phyloP scores from a whole-genome alignment of 2,888 invertebrate species.

The Cephus sareptanus region DNA sequence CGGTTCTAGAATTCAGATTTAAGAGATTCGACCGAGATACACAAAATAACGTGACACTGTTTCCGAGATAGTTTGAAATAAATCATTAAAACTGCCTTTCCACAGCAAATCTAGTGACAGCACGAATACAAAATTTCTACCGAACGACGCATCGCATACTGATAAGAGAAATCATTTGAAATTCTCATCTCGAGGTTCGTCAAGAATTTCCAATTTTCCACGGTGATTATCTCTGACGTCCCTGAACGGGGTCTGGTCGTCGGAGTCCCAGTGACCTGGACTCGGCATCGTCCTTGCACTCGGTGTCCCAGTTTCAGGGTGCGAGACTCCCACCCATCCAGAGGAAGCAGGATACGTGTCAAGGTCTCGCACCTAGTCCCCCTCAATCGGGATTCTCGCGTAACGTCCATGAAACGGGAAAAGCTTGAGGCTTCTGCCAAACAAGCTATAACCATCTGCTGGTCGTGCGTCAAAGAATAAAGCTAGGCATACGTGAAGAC shows the following conservation, averaged over 20 bases:
- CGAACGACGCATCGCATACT: not conserved
- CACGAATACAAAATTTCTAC: not conserved
- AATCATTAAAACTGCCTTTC: not conserved
- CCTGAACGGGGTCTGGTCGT: slow-evolving; percentile 41
- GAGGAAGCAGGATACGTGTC: slow-evolving; percentile 47
- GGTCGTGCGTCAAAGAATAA: not conserved
- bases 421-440: not conserved
- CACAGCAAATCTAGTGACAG: not conserved
- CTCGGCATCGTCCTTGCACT: slow-evolving; percentile 58
- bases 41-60: not conserved
- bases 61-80: not conserved
- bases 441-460: not conserved
- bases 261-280: slow-evolving; percentile 53
- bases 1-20: not conserved
- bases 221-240: slow-evolving; percentile 11
- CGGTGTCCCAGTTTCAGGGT: slow-evolving; percentile 56
- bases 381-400: not conserved
- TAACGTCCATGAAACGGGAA: not conserved
- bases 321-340: slow-evolving; percentile 40
- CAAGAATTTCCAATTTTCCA: not conserved
- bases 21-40: not conserved
- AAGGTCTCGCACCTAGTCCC: slow-evolving; percentile 40
- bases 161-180: not conserved
- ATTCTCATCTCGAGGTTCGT: not conserved
- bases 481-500: not conserved